These are phyloP conservation scores for Galeopsomyia nigrocyanea DNA, from an alignment of 2,888 invertebrate species.

Conservation along the genomic window DNA sequence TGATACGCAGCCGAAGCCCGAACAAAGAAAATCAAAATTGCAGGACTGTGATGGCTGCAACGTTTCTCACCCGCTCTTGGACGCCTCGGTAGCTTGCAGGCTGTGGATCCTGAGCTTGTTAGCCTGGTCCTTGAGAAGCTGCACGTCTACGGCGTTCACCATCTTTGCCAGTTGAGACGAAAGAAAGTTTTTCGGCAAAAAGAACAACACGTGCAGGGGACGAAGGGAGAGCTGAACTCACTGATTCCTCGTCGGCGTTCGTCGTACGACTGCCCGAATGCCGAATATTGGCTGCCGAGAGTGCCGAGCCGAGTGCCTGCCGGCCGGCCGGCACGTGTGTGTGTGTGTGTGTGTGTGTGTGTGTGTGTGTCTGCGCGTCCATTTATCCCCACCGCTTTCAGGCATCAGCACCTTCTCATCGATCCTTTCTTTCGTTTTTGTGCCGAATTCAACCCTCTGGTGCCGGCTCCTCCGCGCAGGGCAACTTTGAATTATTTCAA, in stretches of 20 bases:
- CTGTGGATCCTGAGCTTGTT: constrained; percentile 76
- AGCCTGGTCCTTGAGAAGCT: constrained; percentile 73
- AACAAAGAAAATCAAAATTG: background rate
- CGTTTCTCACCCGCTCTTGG: constrained; percentile 76
- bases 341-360: background rate
- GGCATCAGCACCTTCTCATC: too few relatives aligned
- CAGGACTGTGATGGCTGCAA: too few relatives aligned
- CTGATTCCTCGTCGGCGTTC: background rate
- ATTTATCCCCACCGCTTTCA: too few relatives aligned
- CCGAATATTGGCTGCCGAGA: too few relatives aligned
- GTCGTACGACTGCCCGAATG: too few relatives aligned
- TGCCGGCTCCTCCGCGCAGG: too few relatives aligned
- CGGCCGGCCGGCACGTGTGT: constrained; percentile 3
- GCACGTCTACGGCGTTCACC: constrained; percentile 58
- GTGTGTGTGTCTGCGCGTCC: background rate
- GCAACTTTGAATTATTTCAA: too few relatives aligned
- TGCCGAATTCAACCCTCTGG: too few relatives aligned
- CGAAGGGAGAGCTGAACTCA: background rate
- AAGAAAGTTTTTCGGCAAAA: too few relatives aligned
- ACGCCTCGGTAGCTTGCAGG: constrained; percentile 75
- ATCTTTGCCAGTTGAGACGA: constrained; percentile 46
- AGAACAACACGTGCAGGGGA: background rate
- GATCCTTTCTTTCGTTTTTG: too few relatives aligned
- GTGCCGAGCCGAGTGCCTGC: background rate
- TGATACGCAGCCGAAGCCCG: too few relatives aligned